phyloP scores from a whole-genome alignment of 2,888 invertebrate genomes.

The Phymatocera aterrima region DNA sequence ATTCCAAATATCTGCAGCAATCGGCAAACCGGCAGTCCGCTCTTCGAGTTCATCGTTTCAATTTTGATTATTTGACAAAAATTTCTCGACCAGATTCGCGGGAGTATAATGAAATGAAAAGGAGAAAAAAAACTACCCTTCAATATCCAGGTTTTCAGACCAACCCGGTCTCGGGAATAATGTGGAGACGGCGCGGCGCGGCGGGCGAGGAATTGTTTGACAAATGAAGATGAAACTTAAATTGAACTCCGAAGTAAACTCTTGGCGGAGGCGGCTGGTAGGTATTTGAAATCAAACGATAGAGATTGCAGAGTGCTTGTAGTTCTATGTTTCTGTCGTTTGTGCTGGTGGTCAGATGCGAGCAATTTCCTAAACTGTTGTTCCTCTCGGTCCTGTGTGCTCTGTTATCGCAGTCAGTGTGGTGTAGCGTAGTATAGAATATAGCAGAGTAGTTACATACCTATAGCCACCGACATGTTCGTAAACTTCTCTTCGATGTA shows the following conservation, averaged over 20 bases:
- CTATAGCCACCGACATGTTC: background rate
- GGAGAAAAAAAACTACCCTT: no score
- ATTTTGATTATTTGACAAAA: no score
- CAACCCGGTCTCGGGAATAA: no score
- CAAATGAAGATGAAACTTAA: background rate
- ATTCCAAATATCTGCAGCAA: no score
- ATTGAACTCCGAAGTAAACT: background rate
- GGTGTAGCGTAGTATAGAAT: no score
- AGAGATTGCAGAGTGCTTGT: background rate
- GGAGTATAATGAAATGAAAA: no score
- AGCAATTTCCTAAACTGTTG: background rate
- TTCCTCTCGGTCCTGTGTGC: slow-evolving; percentile 26
- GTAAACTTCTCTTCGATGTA: slow-evolving; percentile 29
- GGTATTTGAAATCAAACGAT: background rate
- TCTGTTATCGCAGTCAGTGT: background rate
- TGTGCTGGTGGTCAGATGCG: slow-evolving; percentile 32
- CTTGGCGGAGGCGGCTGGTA: background rate
- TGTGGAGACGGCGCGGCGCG: no score
- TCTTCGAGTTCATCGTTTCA: no score
- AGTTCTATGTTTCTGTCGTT: slow-evolving; percentile 20
- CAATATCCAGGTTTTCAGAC: no score
- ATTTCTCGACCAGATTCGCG: no score
- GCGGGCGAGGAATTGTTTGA: background rate
- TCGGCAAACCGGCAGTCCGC: no score
- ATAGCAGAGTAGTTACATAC: background rate